Percentiles rank a stretch among this genome's conserved stretches.
These are phyloP conservation scores for Eutrigla gurnardus DNA, from an alignment of 2,797 vertebrate species.

Conservation along the genomic window DNA sequence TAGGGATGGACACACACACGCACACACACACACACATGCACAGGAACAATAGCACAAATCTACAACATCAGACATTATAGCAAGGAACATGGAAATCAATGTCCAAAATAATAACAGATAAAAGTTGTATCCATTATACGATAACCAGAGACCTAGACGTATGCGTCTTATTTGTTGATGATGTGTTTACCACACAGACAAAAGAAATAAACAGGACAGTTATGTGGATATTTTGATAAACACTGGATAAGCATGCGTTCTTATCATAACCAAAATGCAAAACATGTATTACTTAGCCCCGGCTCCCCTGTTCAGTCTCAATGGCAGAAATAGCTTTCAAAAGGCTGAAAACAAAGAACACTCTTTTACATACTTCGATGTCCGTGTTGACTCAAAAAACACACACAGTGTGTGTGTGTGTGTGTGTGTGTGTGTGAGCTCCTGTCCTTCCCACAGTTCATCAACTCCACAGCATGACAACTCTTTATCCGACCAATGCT, in stretches of 20 bases:
- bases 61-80: constrained; percentile 3
- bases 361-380: constrained; percentile 39
- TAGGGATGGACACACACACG: constrained; percentile 36
- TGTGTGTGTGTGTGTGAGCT: constrained; percentile 77
- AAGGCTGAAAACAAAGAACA: constrained; percentile 36
- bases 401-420: constrained; percentile 49
- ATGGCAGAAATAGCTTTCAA: constrained; percentile 19
- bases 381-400: constrained; percentile 59
- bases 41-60: not conserved
- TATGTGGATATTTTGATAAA: constrained; percentile 11
- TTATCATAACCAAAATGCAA: constrained; percentile 19
- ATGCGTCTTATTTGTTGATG: too few species aligned
- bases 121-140: constrained; percentile 3
- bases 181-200: constrained; percentile 29
- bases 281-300: constrained; percentile 17
- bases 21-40: not conserved
- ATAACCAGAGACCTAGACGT: not conserved
- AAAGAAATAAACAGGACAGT: constrained; percentile 42
- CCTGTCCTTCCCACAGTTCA: constrained; percentile 98
- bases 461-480: constrained; percentile 99
- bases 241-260: constrained; percentile 7
- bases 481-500: constrained; percentile 90
- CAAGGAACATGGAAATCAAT: constrained; percentile 15
- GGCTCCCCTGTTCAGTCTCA: not conserved
- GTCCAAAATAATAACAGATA: constrained; percentile 15